Base-by-base conservation (phyloP, 2,113 vertebrate species). In the Rhynchomys soricoides region DNA sequence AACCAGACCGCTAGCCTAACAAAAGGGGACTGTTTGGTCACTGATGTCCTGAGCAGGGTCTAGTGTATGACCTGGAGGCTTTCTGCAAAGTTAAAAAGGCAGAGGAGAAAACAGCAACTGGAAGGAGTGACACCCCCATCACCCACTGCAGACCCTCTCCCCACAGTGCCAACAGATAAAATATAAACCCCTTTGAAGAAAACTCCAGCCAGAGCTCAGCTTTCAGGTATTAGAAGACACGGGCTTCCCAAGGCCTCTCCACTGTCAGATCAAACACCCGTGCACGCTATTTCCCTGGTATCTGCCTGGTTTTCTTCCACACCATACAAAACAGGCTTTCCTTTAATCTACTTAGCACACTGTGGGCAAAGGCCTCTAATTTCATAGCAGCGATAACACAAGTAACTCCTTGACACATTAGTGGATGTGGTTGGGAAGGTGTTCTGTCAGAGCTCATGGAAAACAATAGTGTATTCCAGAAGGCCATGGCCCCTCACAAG, bases 341-440 rank as follows among this genome's bases (percentile, higher is more conserved):
- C 7, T 97, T 98, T 98, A 98, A 98, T 98, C 98, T 98, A 71
- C 97, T 98, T 98, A 98, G 97, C 90, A 95, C 97, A 89, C 97
- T 95, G 97, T 98, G 96, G 96, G 97, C 95, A 98, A 97, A 97
- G 97, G 95, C 95, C 98, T 98, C 98, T 98, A 98, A 98, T 98
- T 98, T 98, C 98, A 98, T 96, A 98, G 97, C 95, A 15, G 55
- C 98, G 97, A 98, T 98, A 98, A 98, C 96, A 98, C 98, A 98
- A 98, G 96, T 96, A 98, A 98, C 97, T 98, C 98, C 91, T 94
- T 64, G 98, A 97, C 95, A 96, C 70, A 97, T 97, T 97, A 98
- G 96, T 59, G 86, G 94, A 95, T 95, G 93, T 95, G 86, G 95
- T 95, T 17, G 89, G 97, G 15, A 5, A 91, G 71, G 62, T 64